Evolutionary conservation across 2,113 vertebrate genomes (phyloP).

Genomic region (Aphyosemion australe): DNA sequence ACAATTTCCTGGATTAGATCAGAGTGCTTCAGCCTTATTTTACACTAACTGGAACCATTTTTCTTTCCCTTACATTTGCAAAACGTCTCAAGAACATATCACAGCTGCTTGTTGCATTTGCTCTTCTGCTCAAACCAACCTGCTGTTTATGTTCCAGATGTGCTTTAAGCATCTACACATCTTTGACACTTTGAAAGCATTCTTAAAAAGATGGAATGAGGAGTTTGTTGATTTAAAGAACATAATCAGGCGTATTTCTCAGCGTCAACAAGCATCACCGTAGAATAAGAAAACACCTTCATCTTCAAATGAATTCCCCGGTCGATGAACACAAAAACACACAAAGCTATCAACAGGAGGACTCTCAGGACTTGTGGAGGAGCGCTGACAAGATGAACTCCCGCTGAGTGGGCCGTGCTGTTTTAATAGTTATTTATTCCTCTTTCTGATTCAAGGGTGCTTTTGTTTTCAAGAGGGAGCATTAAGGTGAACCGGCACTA

Average conservation of each 20-base stretch:
- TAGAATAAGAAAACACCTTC: conserved; percentile 20
- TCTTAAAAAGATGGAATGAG: background rate
- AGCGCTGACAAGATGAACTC: conserved; percentile 58
- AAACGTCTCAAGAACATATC: no score
- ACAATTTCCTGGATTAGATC: no score
- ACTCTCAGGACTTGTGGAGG: conserved; percentile 15
- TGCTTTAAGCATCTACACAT: background rate
- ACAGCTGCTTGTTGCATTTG: no score
- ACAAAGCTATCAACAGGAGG: conserved; percentile 27
- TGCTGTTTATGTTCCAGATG: conserved; percentile 23
- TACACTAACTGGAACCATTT: no score
- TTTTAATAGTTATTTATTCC: conserved; percentile 72
- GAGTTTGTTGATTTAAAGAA: background rate
- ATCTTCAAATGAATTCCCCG: conserved; percentile 16
- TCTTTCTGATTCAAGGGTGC: conserved; percentile 67
- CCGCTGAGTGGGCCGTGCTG: conserved; percentile 51
- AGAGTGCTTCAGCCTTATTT: no score
- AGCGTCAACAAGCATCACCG: conserved; percentile 4
- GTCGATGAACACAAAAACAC: no score
- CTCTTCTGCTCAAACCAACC: conserved; percentile 10
- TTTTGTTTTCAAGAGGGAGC: conserved; percentile 64
- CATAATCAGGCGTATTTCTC: conserved; percentile 35
- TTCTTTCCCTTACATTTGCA: no score
- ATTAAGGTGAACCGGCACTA: conserved; percentile 61
- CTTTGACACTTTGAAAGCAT: conserved; percentile 3